phyloP scores from a whole-genome alignment of 1,140 invertebrate species.

The Drosophila bocki region DNA sequence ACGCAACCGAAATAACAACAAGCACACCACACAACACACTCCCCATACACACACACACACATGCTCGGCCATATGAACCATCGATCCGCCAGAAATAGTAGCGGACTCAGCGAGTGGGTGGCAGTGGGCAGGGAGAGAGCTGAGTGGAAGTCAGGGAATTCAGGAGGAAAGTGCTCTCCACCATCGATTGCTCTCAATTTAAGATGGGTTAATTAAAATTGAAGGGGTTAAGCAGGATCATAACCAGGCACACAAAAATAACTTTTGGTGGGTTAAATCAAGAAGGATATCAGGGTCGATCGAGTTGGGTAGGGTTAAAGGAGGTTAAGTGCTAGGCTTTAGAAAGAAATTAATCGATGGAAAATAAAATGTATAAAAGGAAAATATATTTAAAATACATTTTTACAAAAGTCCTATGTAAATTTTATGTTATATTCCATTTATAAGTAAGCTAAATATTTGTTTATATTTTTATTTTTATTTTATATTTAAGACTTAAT shows the following conservation, averaged over 20 bases:
- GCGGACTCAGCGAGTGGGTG: slow-evolving; percentile 46
- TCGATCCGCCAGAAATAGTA: slow-evolving; percentile 63
- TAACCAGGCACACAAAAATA: not conserved
- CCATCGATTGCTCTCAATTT: slow-evolving; percentile 28
- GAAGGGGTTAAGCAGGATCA: slow-evolving; percentile 9
- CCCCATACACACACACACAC: slow-evolving; percentile 18
- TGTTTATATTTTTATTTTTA: not conserved
- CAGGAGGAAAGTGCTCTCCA: slow-evolving; percentile 12
- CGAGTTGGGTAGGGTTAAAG: not conserved
- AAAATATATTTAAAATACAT: not conserved
- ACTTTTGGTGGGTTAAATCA: not conserved
- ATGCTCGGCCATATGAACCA: slow-evolving; percentile 14
- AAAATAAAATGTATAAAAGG: not conserved
- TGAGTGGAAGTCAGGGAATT: not conserved
- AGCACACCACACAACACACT: slow-evolving; percentile 19
- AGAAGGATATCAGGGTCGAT: slow-evolving; percentile 3
- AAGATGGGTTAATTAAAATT: slow-evolving; percentile 33
- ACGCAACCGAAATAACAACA: slow-evolving; percentile 59
- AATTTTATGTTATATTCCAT: too few relatives aligned
- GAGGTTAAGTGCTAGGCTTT: not conserved
- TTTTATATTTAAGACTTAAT: too few relatives aligned
- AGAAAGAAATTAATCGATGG: not conserved
- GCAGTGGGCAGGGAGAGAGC: slow-evolving; percentile 6
- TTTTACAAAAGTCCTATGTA: too few relatives aligned
- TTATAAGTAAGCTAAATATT: too few relatives aligned